phyloP scores from a whole-genome alignment of 2,113 vertebrate genomes.

The Ramphastos sulfuratus region DNA sequence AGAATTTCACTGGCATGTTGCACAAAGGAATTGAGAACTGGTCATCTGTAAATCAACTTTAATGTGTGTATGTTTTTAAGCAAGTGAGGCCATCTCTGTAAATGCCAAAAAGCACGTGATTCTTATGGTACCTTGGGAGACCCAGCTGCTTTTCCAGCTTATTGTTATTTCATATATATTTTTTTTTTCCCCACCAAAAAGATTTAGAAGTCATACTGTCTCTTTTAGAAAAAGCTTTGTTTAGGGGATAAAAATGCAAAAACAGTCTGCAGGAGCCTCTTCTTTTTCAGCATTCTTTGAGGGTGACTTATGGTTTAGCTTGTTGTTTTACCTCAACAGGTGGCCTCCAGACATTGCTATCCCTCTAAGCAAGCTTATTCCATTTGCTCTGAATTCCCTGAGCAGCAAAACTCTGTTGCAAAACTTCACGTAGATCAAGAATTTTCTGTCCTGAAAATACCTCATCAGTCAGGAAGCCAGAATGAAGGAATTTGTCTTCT shows the following conservation, averaged over 20 bases:
- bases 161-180: neutral
- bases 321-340: neutral
- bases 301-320: neutral
- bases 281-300: slow-evolving; percentile 6
- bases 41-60: neutral
- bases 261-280: neutral
- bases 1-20: neutral
- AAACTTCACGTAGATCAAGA: neutral
- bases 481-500: neutral
- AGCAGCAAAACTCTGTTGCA: neutral
- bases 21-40: neutral
- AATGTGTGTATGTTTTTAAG: neutral
- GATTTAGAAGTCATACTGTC: neutral
- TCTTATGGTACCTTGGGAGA: neutral
- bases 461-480: neutral
- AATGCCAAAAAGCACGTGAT: neutral
- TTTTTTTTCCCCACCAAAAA: neutral
- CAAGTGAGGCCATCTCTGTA: neutral
- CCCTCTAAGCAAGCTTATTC: neutral
- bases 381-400: neutral
- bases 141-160: neutral
- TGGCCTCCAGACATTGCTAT: neutral
- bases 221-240: neutral
- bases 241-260: slow-evolving; percentile 9
- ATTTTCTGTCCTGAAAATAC: slow-evolving; percentile 14